Base-by-base conservation (phyloP, 2,113 vertebrate genomes). In the Lepisosteus osseus region DNA sequence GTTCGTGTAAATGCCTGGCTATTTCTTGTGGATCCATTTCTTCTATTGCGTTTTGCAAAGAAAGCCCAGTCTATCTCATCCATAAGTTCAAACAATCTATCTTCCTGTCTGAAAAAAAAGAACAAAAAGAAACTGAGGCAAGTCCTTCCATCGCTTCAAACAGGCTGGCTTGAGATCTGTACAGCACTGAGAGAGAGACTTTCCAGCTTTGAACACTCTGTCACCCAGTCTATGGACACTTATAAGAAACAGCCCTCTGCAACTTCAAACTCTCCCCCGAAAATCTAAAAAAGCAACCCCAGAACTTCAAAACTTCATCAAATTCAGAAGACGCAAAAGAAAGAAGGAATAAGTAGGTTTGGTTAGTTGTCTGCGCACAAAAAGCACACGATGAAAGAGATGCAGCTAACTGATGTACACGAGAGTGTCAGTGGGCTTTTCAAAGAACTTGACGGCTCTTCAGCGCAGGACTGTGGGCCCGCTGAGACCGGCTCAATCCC, bases 321-420 rank as follows among this genome's bases (percentile, higher is more conserved):
- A 65, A 41, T 44, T 63, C 41, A 8, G 13, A 13, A 61, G 13
- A 15, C n/a, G 42, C 41, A 29, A 64, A 8, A 41, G 66, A 41
- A 47, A 65, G 65, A 57, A 47, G 72, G 61, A 59, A 72, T 65
- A 77, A 41, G 67, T 44, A 69, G 70, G 29, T 65, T 61, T 14
- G 17, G 17, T 29, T 17, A 17, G 63, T 59, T 45, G 14, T 47
- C 44, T 67, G 56, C 41, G 54, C 41, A 66, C 54, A 44, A 55
- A 59, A 63, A 66, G 63, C 54, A 6, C 45, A 66, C 63, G 55
- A 64, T 57, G 64, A 57, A 65, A 43, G 63, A 54, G 41, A 45
- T 63, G 63, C 54, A 40, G 71, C 63, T 44, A 54, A 11, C 13
- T n/a, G 54, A 51, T 54, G 41, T 41, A 51, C n/a, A 12, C 43